Percentiles rank a stretch among this genome's conserved stretches.
phyloP scores from a whole-genome alignment of 2,113 vertebrate genomes.

The Euleptes europaea region DNA sequence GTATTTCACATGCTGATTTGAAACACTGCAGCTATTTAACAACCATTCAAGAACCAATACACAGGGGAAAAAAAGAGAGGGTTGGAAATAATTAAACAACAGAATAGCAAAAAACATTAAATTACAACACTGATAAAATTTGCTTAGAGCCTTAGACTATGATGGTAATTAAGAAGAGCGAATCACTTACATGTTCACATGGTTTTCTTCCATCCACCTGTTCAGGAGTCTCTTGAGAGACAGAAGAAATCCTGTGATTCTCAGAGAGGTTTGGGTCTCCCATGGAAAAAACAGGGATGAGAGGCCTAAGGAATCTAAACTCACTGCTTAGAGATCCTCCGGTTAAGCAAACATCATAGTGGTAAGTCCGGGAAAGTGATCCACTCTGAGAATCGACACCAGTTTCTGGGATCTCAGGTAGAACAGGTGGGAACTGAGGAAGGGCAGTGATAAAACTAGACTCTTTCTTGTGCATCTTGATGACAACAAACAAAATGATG shows the following conservation, averaged over 20 bases:
- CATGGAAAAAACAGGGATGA: slow-evolving; percentile 3
- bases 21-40: too few relatives aligned
- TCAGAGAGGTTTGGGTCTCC: background rate
- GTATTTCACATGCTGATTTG: too few relatives aligned
- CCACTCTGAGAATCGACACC: slow-evolving; percentile 17
- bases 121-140: too few relatives aligned
- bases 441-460: fast-evolving
- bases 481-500: slow-evolving; percentile 72
- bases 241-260: background rate
- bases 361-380: slow-evolving; percentile 28
- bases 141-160: too few relatives aligned
- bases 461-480: slow-evolving; percentile 18
- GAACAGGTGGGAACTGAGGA: background rate
- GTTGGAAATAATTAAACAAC: too few relatives aligned
- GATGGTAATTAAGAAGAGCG: too few relatives aligned
- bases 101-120: too few relatives aligned
- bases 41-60: too few relatives aligned
- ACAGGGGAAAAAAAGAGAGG: too few relatives aligned
- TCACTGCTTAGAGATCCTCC: background rate
- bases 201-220: background rate
- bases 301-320: slow-evolving; percentile 25
- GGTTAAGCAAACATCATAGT: slow-evolving; percentile 30
- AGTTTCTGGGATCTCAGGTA: slow-evolving; percentile 25
- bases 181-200: background rate
- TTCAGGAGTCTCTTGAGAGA: background rate